A percentile compares a stretch with the other conserved stretches of the same genome.
Conservation (phyloP, 2,113 vertebrate species). For the Oryzias melastigma region DNA sequence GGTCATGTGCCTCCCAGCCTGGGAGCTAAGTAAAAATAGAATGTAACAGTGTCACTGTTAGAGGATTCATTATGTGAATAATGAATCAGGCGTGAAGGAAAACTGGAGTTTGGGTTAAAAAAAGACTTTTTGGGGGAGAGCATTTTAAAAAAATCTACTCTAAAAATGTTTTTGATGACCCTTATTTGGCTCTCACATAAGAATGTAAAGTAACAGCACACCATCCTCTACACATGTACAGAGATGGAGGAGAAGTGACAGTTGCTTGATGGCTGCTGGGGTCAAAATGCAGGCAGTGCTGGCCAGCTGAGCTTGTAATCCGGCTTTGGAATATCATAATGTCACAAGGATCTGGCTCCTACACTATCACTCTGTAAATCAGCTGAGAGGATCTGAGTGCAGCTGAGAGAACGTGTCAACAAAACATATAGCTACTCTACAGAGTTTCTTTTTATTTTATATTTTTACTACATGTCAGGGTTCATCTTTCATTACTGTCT, state of each 20-base stretch:
- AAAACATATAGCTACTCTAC: background rate
- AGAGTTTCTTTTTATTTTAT: too few species aligned
- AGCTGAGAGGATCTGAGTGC: constrained; percentile 14
- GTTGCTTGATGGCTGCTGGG: constrained; percentile 58
- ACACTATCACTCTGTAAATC: constrained; percentile 45
- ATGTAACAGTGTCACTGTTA: background rate
- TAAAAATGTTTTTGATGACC: too few species aligned
- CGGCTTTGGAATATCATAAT: constrained; percentile 51
- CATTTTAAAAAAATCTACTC: too few species aligned
- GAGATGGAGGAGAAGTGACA: constrained; percentile 58
- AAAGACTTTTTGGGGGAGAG: too few species aligned
- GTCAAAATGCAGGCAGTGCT: constrained; percentile 32
- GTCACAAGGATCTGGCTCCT: constrained; percentile 52
- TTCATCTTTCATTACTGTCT: too few species aligned
- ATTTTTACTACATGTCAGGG: too few species aligned
- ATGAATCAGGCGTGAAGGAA: background rate
- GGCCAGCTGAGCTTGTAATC: constrained; percentile 54
- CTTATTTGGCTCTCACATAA: too few species aligned
- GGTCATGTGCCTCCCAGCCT: constrained; percentile 40
- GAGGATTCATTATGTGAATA: background rate
- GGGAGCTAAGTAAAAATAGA: constrained; percentile 13
- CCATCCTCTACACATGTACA: constrained; percentile 21
- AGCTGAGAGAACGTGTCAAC: background rate
- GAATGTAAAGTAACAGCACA: too few species aligned
- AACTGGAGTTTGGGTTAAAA: too few species aligned